Conservation (phyloP, 2,113 vertebrate species). For the Aix galericulata region DNA sequence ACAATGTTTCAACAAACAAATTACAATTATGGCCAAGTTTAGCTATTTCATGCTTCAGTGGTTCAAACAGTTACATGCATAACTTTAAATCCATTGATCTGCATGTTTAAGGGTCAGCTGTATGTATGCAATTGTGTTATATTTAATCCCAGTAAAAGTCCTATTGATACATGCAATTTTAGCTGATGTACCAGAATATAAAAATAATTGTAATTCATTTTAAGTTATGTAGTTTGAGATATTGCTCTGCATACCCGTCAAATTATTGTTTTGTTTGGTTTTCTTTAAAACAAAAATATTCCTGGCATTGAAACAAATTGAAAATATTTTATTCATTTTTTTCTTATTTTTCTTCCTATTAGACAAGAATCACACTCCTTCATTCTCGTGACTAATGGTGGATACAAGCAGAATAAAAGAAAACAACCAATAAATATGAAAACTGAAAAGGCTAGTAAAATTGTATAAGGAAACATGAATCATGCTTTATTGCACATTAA, state of each 20-base stretch:
- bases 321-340: not conserved
- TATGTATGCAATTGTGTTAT: not conserved
- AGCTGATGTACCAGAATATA: not conserved
- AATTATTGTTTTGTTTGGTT: not conserved
- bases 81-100: not conserved
- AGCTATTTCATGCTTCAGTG: not conserved
- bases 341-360: not conserved
- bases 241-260: not conserved
- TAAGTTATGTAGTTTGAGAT: not conserved
- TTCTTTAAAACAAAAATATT: not conserved
- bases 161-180: not conserved
- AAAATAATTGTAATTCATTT: not conserved
- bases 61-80: not conserved
- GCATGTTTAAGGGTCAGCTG: not conserved
- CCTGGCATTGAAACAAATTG: not conserved
- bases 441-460: not conserved
- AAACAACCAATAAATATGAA: not conserved
- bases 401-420: not conserved
- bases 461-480: not conserved
- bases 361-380: not conserved
- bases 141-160: not conserved
- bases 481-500: not conserved
- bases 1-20: not conserved
- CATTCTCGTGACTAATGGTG: not conserved
- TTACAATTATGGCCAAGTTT: not conserved